phyloP scores from a whole-genome alignment of 2,797 vertebrate species.

The Micrastur ruficollis region DNA sequence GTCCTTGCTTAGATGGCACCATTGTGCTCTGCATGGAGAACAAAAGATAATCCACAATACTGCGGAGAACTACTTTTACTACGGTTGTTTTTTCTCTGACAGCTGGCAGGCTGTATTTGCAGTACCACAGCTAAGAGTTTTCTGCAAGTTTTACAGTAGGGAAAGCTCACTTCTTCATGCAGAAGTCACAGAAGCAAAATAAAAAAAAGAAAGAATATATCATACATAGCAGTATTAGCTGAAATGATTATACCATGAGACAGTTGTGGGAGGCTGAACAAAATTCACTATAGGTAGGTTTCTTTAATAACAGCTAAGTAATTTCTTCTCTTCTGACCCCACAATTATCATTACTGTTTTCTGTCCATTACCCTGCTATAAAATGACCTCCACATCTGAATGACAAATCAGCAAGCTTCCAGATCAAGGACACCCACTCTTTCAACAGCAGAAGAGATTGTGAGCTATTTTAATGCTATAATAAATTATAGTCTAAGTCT shows the following conservation, averaged over 20 bases:
- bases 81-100: background rate
- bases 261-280: background rate
- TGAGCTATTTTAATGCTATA: background rate
- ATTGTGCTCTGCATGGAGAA: background rate
- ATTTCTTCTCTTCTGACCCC: background rate
- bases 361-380: background rate
- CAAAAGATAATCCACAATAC: background rate
- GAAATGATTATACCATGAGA: background rate
- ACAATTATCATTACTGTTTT: background rate
- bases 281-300: background rate
- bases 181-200: background rate
- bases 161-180: background rate
- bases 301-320: background rate
- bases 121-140: background rate
- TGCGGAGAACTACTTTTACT: background rate
- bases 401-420: background rate
- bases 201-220: background rate
- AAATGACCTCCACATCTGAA: background rate
- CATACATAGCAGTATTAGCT: background rate
- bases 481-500: background rate
- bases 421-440: background rate
- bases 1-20: background rate
- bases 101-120: background rate
- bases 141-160: background rate
- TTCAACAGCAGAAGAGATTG: background rate